Base-by-base conservation (phyloP, 2,113 vertebrate species). In the Spheniscus mendiculus region DNA sequence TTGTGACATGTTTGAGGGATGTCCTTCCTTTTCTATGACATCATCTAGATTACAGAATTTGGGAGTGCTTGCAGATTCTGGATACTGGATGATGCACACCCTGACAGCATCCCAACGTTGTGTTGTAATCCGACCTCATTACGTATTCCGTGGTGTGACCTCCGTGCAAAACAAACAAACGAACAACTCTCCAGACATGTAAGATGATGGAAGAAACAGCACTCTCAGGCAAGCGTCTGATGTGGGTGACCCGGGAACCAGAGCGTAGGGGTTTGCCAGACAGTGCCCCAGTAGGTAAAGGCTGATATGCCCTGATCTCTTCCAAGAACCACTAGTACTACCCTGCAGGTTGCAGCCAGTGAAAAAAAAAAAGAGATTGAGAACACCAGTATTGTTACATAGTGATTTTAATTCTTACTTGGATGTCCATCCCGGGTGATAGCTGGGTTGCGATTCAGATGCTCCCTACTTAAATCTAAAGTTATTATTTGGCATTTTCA, bases 221-320 rank as follows among this genome's bases (percentile, higher is more conserved):
- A 26, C 15, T 26, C 18, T 29, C 40, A 66, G 22, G 20, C 12
- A 45, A 56, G 20, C 2, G 2, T 6, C 26, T 53, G 25, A 71
- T 42, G 15, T 3, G 10, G 29, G 17, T 63, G 63, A 69, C 12
- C 7, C 20, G 36, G 38, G 30, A 79, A 53, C 18, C n/a, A n/a
- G 36, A 44, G 53, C 0, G 0, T 0, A 30, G 17, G 23, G 19
- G 2, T 45, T 83, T 29, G 29, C 18, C 14, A 29, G n/a, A 29
- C 15, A 38, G 34, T 2, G 5, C 4, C 58, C 17, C 9, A 2
- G 18, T 2, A 44, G 44, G 6, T 27, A 11, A 44, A 56, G 21
- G 50, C 36, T 40, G 27, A 40, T 12, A 36, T 4, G 53, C 38
- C 9, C 29, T 14, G 1, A 49, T 3, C 27, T 66, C 59, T 56